Conservation (phyloP, 2,888 invertebrate genomes). For the Cistogaster globosa region DNA sequence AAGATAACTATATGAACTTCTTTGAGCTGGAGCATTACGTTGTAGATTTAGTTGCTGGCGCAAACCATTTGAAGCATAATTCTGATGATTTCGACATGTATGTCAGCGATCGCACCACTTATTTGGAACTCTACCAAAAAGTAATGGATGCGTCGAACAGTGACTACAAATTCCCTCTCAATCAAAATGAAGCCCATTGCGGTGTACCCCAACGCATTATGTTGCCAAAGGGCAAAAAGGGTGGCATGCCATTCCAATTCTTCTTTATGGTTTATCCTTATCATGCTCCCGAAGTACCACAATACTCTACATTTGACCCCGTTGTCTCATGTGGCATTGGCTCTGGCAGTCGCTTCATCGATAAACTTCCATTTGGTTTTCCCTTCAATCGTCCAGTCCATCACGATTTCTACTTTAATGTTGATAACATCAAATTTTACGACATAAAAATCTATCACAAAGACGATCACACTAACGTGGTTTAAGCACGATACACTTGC, state of each 20-base stretch:
- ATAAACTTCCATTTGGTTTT: constrained; percentile 86
- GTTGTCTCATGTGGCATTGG: constrained; percentile 84
- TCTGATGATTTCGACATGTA: constrained; percentile 88
- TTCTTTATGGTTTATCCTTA: constrained; percentile 86
- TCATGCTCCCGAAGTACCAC: constrained; percentile 82
- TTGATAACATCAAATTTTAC: constrained; percentile 88
- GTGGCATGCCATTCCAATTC: constrained; percentile 86
- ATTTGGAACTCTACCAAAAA: constrained; percentile 83
- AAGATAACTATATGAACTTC: constrained; percentile 86
- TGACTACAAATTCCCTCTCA: constrained; percentile 83
- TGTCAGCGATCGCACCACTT: constrained; percentile 85
- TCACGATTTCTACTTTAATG: constrained; percentile 85
- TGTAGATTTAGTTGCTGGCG: constrained; percentile 85
- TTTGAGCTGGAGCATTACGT: constrained; percentile 87
- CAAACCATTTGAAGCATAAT: constrained; percentile 84
- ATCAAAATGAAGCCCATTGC: constrained; percentile 84
- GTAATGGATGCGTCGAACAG: constrained; percentile 83
- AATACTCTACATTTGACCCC: constrained; percentile 84
- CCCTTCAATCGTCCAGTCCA: constrained; percentile 89
- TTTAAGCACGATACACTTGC: constrained; percentile 72
- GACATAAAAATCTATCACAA: constrained; percentile 88
- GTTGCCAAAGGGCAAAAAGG: constrained; percentile 86
- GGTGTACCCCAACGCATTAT: constrained; percentile 86
- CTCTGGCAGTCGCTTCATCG: constrained; percentile 82
- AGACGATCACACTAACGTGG: constrained; percentile 81